Conservation (phyloP, 2,888 invertebrate genomes). For the Drosophila suboccidentalis region DNA sequence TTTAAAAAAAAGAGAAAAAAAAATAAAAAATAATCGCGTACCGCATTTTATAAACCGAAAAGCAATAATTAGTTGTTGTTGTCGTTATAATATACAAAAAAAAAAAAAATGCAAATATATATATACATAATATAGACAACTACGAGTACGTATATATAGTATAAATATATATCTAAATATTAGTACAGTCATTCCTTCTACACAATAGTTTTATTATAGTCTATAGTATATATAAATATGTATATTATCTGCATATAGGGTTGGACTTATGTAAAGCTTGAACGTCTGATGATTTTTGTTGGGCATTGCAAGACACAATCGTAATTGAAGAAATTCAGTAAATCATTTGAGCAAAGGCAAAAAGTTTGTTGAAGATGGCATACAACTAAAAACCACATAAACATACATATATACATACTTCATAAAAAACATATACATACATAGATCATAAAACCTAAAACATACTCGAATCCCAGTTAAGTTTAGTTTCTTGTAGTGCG, state of each 20-base stretch:
- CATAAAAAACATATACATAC: conserved; percentile 32
- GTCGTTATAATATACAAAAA: conserved; percentile 72
- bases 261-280: conserved; percentile 77
- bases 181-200: conserved; percentile 77
- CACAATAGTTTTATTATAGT: conserved; percentile 57
- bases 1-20: conserved; percentile 15
- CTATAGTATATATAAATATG: conserved; percentile 49
- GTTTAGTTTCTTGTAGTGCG: conserved; percentile 69
- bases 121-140: conserved; percentile 48
- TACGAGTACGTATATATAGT: too few species aligned
- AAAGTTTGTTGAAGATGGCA: conserved; percentile 35
- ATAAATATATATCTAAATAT: conserved; percentile 45
- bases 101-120: conserved; percentile 53
- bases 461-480: conserved; percentile 64
- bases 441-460: conserved; percentile 23
- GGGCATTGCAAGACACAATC: conserved; percentile 81
- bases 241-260: conserved; percentile 58
- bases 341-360: conserved; percentile 32
- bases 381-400: conserved; percentile 37
- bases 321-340: conserved; percentile 61
- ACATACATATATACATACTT: conserved; percentile 37
- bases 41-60: conserved; percentile 77
- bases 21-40: conserved; percentile 55
- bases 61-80: conserved; percentile 81
- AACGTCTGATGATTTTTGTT: conserved; percentile 78